These are phyloP conservation scores for Cynopterus sphinx DNA, from an alignment of 2,797 vertebrate genomes.

Conservation along the genomic window DNA sequence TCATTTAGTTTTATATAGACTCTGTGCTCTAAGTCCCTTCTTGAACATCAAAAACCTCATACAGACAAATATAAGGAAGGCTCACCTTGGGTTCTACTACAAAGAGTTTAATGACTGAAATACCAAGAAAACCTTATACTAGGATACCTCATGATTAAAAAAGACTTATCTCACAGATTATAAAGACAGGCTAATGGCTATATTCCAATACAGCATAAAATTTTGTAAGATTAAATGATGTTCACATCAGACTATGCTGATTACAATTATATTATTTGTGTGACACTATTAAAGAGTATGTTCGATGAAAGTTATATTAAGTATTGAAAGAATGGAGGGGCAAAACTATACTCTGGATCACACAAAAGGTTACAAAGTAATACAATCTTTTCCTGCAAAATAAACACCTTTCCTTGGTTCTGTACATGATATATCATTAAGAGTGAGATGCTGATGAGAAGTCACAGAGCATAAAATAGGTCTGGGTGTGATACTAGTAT, in stretches of 20 bases:
- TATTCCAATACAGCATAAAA: neutral
- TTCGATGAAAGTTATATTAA: neutral
- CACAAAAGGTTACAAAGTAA: neutral
- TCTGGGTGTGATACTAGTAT: neutral
- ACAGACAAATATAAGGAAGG: neutral
- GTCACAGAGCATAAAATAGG: neutral
- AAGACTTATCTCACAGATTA: conserved; percentile 52
- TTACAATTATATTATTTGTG: conserved; percentile 34
- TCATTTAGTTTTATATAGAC: neutral
- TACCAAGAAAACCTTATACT: conserved; percentile 50
- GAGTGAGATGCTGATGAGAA: neutral
- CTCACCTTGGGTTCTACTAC: conserved; percentile 20
- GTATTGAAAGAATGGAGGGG: neutral
- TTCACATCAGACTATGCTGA: neutral
- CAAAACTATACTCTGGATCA: neutral
- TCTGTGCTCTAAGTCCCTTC: neutral
- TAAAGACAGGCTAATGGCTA: conserved; percentile 24
- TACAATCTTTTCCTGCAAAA: neutral
- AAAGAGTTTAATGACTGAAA: conserved; percentile 61
- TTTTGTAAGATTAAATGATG: conserved; percentile 45
- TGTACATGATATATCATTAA: neutral
- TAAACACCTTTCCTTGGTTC: neutral
- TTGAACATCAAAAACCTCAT: conserved; percentile 40
- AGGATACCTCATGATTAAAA: conserved; percentile 21
- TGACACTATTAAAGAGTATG: neutral